These are phyloP conservation scores for Elanoides forficatus DNA, from an alignment of 2,113 vertebrate genomes.

Conservation along the genomic window DNA sequence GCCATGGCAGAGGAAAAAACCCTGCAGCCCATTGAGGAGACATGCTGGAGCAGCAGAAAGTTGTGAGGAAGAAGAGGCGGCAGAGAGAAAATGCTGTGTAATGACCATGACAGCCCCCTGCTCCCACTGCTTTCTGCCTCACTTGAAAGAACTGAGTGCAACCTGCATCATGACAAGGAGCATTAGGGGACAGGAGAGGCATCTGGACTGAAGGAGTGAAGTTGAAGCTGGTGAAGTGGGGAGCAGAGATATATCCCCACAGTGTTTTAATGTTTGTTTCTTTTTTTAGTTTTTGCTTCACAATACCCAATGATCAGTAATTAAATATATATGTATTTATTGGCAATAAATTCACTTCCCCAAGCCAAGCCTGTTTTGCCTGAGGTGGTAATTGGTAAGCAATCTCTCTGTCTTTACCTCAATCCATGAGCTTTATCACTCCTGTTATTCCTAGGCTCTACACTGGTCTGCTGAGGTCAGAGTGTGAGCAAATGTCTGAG, in stretches of 20 bases:
- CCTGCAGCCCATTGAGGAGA: rapidly evolving
- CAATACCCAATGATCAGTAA: background rate
- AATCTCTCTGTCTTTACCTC: background rate
- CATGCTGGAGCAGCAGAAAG: background rate
- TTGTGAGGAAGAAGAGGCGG: background rate
- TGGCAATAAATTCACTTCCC: background rate
- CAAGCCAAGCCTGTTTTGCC: background rate
- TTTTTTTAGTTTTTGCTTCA: background rate
- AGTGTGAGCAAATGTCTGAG: background rate
- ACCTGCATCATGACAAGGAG: background rate
- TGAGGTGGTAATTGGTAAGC: background rate
- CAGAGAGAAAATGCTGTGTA: background rate
- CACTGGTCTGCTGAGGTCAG: rapidly evolving
- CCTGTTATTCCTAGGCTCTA: background rate
- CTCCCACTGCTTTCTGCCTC: background rate
- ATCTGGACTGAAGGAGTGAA: background rate
- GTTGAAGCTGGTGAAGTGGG: background rate
- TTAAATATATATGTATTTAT: background rate
- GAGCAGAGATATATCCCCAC: background rate
- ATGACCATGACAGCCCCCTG: background rate
- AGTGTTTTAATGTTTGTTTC: background rate
- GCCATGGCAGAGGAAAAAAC: background rate
- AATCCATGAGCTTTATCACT: background rate
- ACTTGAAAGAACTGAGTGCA: background rate
- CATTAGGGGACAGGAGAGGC: rapidly evolving